phyloP scores from a whole-genome alignment of 1,140 invertebrate species.

The Pararge aegeria region DNA sequence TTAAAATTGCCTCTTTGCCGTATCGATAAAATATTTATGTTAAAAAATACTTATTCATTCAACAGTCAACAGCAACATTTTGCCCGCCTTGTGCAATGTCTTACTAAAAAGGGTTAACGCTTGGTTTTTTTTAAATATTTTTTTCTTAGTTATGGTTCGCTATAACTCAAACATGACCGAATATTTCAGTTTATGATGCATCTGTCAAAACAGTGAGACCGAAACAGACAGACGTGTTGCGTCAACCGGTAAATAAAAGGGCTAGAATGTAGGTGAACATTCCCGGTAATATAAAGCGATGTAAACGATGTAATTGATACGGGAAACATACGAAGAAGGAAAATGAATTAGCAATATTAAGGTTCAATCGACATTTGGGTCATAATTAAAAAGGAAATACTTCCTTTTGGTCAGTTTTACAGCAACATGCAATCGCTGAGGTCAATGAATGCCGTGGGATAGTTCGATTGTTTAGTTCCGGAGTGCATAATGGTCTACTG shows the following conservation, averaged over 20 bases:
- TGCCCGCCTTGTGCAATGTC: constrained; percentile 16
- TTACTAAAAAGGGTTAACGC: constrained; percentile 23
- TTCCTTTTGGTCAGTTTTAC: constrained; percentile 32
- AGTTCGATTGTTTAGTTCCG: neutral
- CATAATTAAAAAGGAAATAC: constrained; percentile 48
- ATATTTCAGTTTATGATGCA: constrained; percentile 54
- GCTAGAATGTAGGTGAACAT: constrained; percentile 48
- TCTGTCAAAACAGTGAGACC: constrained; percentile 59
- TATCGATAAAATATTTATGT: neutral
- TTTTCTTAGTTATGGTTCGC: constrained; percentile 36
- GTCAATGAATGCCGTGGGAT: constrained; percentile 33
- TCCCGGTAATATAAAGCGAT: constrained; percentile 43
- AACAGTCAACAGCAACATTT: constrained; percentile 6
- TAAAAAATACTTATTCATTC: neutral
- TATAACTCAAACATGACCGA: constrained; percentile 51
- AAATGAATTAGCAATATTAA: constrained; percentile 48
- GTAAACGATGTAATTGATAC: constrained; percentile 70
- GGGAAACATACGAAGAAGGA: constrained; percentile 43
- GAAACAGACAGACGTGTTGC: constrained; percentile 42
- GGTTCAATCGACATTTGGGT: constrained; percentile 22
- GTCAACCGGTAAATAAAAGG: constrained; percentile 49
- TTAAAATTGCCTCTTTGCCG: no score
- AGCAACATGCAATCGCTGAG: constrained; percentile 31
- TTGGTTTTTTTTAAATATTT: constrained; percentile 37
- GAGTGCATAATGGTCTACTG: neutral